Base-by-base conservation (phyloP, 53 echinoderm and acorn worm genomes). In the Apostichopus leukothele region DNA sequence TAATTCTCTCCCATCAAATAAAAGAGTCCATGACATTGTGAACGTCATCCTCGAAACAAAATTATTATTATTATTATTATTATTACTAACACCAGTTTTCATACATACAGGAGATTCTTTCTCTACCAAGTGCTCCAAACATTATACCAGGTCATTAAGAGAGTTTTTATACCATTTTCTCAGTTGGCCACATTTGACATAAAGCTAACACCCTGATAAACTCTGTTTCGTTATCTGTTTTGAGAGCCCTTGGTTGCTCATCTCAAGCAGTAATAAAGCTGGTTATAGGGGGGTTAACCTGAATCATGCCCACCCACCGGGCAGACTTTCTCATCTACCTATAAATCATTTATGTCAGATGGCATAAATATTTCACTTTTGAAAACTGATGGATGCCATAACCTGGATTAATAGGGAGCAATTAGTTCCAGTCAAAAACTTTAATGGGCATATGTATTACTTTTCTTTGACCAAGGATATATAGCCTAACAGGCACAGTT, bases 351-450 rank as follows among this genome's bases (percentile, higher is more conserved):
- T 81, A 54, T 81, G 81, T 81, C 81, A 81, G 21, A 54, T 57
- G 20, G 81, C 22, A 81, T 81, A 81, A 81, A 81, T 81, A 81
- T 81, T 81, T 81, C 81, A 81, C 81, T 81, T 81, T 54, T 18
- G 21, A 5, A 81, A 22, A 54, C 55, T 81, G 81, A 81, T 81
- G 54, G 81, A 59, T 81, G 81, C 81, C 81, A 81, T 81, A 81
- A 59, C n/a, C 22, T 22, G 81, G 23, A 81, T 81, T 81, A 81
- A 81, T 81, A 54, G 55, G n/a, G 60, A 81, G 55, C 81, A 81
- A 81, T 81, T 81, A 81, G 81, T 81, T 81, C 59, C 60, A 25
- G 81, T 81, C 55, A 59, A 53, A 81, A 71, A 18, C 55, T 59
- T 81, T 55, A 81, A 81, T 81, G 59, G 81, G 5, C 81, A 81